phyloP scores from a whole-genome alignment of 2,888 invertebrate species.

The Polymixis flavicincta region DNA sequence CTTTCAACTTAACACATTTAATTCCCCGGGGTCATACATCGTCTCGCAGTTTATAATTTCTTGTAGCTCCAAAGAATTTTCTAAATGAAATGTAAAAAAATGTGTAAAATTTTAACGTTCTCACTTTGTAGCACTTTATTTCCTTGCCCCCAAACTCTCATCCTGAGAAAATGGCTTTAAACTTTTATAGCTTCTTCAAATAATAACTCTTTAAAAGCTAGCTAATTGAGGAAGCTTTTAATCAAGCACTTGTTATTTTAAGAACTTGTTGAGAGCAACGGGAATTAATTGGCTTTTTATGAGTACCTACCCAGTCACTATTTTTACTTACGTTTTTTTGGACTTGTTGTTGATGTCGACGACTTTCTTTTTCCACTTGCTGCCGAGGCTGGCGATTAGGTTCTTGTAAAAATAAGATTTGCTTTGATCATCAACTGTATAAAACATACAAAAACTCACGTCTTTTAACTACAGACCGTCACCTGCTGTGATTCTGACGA shows the following conservation, averaged over 20 bases:
- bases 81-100: conserved; percentile 7
- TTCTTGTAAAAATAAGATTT: not conserved
- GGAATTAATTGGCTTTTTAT: conserved; percentile 6
- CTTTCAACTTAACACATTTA: not conserved
- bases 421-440: not conserved
- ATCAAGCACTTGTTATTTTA: conserved; percentile 30
- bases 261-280: conserved; percentile 11
- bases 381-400: accelerated
- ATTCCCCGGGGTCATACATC: not conserved
- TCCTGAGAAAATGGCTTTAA: conserved; percentile 1
- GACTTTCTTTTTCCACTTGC: no score
- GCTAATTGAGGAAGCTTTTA: conserved; percentile 50
- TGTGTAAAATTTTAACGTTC: conserved; percentile 14
- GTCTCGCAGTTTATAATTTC: not conserved
- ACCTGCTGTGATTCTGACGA: no score
- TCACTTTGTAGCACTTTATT: conserved; percentile 43
- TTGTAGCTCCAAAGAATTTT: not conserved
- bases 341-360: not conserved
- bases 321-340: not conserved
- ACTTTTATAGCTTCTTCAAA: conserved; percentile 33
- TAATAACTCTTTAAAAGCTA: conserved; percentile 27
- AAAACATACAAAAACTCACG: not conserved
- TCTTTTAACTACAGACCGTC: no score
- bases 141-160: conserved; percentile 6
- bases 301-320: not conserved